Conservation (phyloP, 2,797 vertebrate species). For the Sebastes iracundus region DNA sequence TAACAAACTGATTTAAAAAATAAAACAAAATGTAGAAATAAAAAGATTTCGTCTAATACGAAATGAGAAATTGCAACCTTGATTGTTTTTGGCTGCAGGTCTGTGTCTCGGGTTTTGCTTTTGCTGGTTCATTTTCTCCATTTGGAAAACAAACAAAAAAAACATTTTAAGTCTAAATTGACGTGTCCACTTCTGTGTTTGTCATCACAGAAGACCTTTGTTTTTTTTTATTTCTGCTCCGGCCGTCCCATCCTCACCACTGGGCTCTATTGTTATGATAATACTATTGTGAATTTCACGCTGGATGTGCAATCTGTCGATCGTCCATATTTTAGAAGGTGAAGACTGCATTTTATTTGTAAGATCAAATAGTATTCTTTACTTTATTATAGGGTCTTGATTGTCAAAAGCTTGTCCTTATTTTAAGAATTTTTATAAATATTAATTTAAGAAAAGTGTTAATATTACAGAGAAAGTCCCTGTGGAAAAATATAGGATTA, state of each 20-base stretch:
- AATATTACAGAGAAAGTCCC: neutral
- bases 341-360: slow-evolving; percentile 52
- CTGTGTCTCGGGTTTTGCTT: neutral
- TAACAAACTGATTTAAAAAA: neutral
- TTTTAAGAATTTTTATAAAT: neutral
- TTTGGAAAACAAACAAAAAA: neutral
- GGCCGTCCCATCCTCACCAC: slow-evolving; percentile 64
- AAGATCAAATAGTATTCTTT: slow-evolving; percentile 29
- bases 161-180: slow-evolving; percentile 9
- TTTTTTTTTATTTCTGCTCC: slow-evolving; percentile 36
- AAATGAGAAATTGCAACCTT: neutral
- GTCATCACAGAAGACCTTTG: slow-evolving; percentile 57
- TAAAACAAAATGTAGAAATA: neutral
- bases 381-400: neutral
- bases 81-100: slow-evolving; percentile 9
- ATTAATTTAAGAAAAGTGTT: neutral
- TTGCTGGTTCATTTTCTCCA: neutral
- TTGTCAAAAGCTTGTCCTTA: slow-evolving; percentile 15
- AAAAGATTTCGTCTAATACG: neutral
- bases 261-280: slow-evolving; percentile 81
- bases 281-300: slow-evolving; percentile 80
- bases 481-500: neutral
- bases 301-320: slow-evolving; percentile 79
- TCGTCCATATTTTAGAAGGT: slow-evolving; percentile 67
- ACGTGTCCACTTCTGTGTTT: slow-evolving; percentile 46